Percentiles rank a stretch among this genome's conserved stretches.
phyloP scores from a whole-genome alignment of 2,113 vertebrate species.

The Entelurus aequoreus region DNA sequence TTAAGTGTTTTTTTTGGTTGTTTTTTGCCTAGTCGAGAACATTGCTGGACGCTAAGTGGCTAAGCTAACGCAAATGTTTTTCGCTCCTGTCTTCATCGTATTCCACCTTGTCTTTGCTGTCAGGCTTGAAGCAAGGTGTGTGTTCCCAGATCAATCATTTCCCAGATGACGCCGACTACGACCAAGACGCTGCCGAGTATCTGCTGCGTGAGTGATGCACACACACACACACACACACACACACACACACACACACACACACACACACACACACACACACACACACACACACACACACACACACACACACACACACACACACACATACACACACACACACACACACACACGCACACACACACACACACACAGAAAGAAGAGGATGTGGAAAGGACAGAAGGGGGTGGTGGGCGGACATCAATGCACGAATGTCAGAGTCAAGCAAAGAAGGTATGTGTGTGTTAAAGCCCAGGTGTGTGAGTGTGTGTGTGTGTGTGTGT shows the following conservation, averaged over 20 bases:
- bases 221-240: slow-evolving; percentile 7
- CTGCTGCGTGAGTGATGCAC: slow-evolving; percentile 77
- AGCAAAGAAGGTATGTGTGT: slow-evolving; percentile 26
- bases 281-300: background rate
- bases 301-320: slow-evolving; percentile 11
- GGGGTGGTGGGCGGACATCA: slow-evolving; percentile 59
- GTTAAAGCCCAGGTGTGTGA: slow-evolving; percentile 8
- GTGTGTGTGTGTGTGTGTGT: slow-evolving; percentile 11
- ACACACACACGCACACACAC: background rate
- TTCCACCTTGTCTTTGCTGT: background rate
- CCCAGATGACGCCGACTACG: slow-evolving; percentile 90
- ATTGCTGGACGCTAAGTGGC: no score
- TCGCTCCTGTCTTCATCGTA: background rate
- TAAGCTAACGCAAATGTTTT: background rate
- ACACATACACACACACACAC: slow-evolving; percentile 5
- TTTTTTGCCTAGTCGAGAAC: no score
- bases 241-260: slow-evolving; percentile 4
- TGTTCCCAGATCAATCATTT: slow-evolving; percentile 94
- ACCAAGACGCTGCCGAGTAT: slow-evolving; percentile 90
- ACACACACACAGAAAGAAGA: background rate
- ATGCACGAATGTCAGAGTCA: slow-evolving; percentile 54
- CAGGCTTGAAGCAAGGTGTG: slow-evolving; percentile 83
- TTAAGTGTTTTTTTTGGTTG: no score
- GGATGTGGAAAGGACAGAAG: slow-evolving; percentile 46
- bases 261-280: background rate